Conservation (phyloP, 2,113 vertebrate species). For the Tiliqua scincoides region DNA sequence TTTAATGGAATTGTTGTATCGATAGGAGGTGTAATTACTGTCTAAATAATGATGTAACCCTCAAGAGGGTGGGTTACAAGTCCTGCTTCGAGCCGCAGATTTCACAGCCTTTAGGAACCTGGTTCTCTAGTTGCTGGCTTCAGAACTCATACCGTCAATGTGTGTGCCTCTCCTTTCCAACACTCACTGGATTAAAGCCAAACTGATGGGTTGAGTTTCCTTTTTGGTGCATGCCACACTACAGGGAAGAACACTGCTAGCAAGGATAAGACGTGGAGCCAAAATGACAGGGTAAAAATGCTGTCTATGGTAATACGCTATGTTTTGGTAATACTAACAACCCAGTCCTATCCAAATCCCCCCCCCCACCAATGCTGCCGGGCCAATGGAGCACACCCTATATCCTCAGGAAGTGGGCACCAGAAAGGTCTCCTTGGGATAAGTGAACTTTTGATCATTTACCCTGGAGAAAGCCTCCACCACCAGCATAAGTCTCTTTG, state of each 20-base stretch:
- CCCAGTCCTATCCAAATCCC: no score
- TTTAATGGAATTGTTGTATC: conserved; percentile 38
- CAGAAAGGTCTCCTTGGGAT: no score
- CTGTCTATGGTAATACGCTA: no score
- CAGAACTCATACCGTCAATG: background rate
- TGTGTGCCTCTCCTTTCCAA: background rate
- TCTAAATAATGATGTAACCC: conserved; percentile 41
- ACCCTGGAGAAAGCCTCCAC: no score
- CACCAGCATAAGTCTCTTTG: no score
- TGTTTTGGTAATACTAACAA: no score
- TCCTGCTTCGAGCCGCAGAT: conserved; percentile 4
- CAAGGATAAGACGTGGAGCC: background rate
- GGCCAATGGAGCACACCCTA: no score
- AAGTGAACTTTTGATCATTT: no score
- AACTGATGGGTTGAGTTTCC: conserved; percentile 4
- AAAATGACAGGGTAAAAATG: background rate
- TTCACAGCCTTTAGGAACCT: conserved; percentile 8
- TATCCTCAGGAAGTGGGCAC: no score
- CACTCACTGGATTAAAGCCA: conserved; percentile 4
- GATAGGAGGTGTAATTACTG: conserved; percentile 25
- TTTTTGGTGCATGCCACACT: background rate
- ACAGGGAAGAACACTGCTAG: conserved; percentile 16
- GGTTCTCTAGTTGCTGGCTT: background rate
- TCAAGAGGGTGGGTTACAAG: conserved; percentile 2
- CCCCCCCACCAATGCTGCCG: no score